Percentiles rank a stretch among this genome's conserved stretches.
Evolutionary conservation across 2,797 vertebrate genomes (phyloP).

Genomic region (Petrocephalus schoutedeni): DNA sequence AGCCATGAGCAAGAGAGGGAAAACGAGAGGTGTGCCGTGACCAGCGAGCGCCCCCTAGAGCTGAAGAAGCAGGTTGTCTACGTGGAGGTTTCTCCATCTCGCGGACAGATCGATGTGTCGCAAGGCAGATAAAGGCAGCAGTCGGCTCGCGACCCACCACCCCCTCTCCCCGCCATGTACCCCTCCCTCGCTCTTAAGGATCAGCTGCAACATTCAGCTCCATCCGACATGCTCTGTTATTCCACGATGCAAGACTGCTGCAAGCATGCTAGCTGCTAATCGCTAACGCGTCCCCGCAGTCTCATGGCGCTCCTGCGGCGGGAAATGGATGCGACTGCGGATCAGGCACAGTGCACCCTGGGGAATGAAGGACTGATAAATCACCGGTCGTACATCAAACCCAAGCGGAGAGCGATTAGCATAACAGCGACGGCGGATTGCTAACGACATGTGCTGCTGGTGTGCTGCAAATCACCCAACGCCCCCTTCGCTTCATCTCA

Average conservation of each 20-base stretch:
- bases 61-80: not conserved
- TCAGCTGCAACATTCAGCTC: not conserved
- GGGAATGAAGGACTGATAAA: not conserved
- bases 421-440: not conserved
- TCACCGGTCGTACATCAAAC: constrained; percentile 19
- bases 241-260: not conserved
- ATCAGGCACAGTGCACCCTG: not conserved
- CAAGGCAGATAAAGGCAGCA: not conserved
- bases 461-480: not conserved
- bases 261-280: not conserved
- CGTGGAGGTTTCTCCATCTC: not conserved
- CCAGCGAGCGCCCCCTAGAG: not conserved
- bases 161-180: not conserved
- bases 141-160: not conserved
- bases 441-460: not conserved
- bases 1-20: not conserved
- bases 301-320: not conserved
- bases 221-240: not conserved
- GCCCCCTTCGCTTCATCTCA: not conserved
- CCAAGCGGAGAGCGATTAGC: constrained; percentile 22
- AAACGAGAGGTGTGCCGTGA: not conserved
- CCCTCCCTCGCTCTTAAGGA: not conserved
- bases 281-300: not conserved
- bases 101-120: not conserved
- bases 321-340: not conserved